phyloP scores from a whole-genome alignment of 2,113 vertebrate species.

The Rhynchomys soricoides region DNA sequence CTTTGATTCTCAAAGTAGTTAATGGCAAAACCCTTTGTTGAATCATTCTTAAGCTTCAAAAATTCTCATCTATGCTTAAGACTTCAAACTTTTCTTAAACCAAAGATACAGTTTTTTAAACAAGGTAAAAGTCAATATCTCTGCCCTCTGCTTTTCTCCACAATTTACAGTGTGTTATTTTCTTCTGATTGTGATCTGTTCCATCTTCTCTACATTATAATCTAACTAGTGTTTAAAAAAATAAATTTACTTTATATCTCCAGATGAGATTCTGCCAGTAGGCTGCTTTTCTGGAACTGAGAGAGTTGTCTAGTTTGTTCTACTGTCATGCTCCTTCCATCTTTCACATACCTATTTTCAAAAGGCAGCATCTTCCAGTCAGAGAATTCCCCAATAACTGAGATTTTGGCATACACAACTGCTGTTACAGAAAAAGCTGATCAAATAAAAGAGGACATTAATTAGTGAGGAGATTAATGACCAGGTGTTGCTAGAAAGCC shows the following conservation, averaged over 20 bases:
- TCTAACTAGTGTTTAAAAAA: not conserved
- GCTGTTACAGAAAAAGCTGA: not conserved
- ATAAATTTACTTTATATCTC: not conserved
- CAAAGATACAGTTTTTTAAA: not conserved
- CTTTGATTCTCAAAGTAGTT: not conserved
- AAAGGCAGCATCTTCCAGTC: constrained; percentile 10
- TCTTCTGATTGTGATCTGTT: not conserved
- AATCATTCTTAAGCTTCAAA: not conserved
- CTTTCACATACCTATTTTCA: constrained; percentile 13
- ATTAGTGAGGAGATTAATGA: not conserved
- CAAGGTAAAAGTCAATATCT: not conserved
- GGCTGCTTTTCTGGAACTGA: not conserved
- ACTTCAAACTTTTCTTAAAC: not conserved
- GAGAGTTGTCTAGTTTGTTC: not conserved
- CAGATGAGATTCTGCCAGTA: not conserved
- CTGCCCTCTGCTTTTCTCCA: not conserved
- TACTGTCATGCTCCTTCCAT: not conserved
- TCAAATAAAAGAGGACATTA: not conserved
- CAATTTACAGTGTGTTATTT: not conserved
- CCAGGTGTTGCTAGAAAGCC: not conserved
- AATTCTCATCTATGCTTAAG: not conserved
- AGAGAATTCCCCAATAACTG: not conserved
- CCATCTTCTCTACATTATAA: not conserved
- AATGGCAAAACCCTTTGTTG: not conserved
- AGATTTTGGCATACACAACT: not conserved